phyloP scores from a whole-genome alignment of 2,888 invertebrate genomes.

The Aphodius sticticus region DNA sequence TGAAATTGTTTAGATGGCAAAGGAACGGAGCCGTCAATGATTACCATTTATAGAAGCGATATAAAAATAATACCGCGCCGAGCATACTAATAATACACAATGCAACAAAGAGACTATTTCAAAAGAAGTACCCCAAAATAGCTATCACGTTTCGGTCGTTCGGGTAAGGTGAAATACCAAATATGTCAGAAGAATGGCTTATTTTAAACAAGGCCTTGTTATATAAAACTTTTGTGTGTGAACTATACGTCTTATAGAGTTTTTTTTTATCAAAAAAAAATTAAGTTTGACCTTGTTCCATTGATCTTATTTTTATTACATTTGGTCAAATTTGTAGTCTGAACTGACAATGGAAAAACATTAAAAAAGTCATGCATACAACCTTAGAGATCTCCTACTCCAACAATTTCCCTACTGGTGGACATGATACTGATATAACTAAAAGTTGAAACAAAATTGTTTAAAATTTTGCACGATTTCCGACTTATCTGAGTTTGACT shows the following conservation, averaged over 20 bases:
- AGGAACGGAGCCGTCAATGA: constrained; percentile 4
- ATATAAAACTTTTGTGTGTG: background rate
- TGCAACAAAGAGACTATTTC: background rate
- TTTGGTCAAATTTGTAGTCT: too few species aligned
- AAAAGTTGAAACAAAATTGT: too few species aligned
- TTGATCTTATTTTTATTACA: too few species aligned
- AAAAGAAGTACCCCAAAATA: constrained; percentile 4
- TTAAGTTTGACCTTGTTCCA: too few species aligned
- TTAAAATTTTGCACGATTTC: too few species aligned
- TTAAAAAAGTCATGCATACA: too few species aligned
- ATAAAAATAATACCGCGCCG: background rate
- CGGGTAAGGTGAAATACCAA: background rate
- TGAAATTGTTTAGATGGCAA: constrained; percentile 4
- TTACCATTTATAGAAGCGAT: background rate
- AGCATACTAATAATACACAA: background rate
- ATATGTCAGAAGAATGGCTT: background rate
- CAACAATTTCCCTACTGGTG: too few species aligned
- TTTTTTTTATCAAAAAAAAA: too few species aligned
- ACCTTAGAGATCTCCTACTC: too few species aligned
- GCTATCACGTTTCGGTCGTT: background rate
- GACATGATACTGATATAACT: too few species aligned
- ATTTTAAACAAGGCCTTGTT: constrained; percentile 4
- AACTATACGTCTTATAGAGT: background rate
- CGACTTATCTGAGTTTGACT: too few species aligned
- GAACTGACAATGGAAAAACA: too few species aligned